Base-by-base conservation (phyloP, 2,888 invertebrate species). In the Callyntrura sp. region DNA sequence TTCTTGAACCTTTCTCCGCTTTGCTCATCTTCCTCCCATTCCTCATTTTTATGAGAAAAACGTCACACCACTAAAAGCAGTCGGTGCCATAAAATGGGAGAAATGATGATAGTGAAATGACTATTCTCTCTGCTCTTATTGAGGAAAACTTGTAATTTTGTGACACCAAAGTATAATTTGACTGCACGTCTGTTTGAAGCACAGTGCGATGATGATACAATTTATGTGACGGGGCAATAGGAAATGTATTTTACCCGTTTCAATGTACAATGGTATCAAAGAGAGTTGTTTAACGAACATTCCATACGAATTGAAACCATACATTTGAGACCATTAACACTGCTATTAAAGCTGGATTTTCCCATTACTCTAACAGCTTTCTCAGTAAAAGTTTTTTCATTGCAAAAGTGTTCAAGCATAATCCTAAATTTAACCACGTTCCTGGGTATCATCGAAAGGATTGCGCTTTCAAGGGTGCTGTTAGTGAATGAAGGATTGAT, bases 1-100 rank as follows among this genome's bases (percentile, higher is more conserved):
- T 68, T 65, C 62, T 35, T 79, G 20, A 8, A 6, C 48, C 4
- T 20, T 23, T 51, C 45, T 51, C 28, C 12, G 5, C 14, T 6
- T 78, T 48, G 23, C 79, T 79, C 68, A 70, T 70, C 65, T 81
- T 81, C 45, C 70, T 81, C 87, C 57, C 68, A 81, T 86, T 86
- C 79, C 17, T 87, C 81, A 87, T 87, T 87, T 87, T 87, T 87
- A 87, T 81, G 86, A 86, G 65, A 12, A 51, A 78, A 86, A 65
- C 79, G 86, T 86, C 86, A 86, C 79, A 20, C 14, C 62, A 48
- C 57, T 79, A 84, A 84, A 86, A 86, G 68, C 79, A 62, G 55
- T 86, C 78, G 73, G 28, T 78, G 51, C 14, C 28, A 8, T 43
- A 11, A 70, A 35, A n/a, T 12, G 28, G 28, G 14, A 70, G 43